Evolutionary conservation across 2,888 invertebrate genomes (phyloP), one percentile per base, ranked within the genome.

Genomic region (Sminthurinus aureus): DNA sequence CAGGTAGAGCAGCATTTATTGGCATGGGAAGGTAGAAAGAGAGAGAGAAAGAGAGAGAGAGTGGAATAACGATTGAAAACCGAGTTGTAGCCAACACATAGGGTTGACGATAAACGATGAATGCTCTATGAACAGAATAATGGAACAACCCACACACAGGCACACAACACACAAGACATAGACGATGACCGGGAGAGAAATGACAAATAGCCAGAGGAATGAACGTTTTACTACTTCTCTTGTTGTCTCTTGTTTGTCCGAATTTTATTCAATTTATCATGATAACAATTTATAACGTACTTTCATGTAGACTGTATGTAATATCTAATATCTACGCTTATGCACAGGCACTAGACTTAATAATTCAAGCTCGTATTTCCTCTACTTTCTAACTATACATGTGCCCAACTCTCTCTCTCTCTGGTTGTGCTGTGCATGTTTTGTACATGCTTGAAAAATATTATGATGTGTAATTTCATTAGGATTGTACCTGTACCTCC

Each of bases 211-310:
- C 79, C 67, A 64, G 79, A 67, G 50, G 69, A 79, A 50, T 26
- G 22, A 71, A 69, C 69, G 15, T 22, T 52, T 24, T 64, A n/a
- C 15, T 26, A 8, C 13, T 71, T 26, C 2, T 71, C 13, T 26
- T 8, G 26, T 71, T 13, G 38, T 38, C 38, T 38, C 38, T 38
- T 38, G 38, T 38, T n/a, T 78, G 58, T 24, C 77, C 77, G 58
- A 58, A 77, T 77, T 77, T 77, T 20, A 77, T 78, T 58, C 78
- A 78, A 78, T 78, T 66, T 24, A 78, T 78, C 66, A 78, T 78
- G 78, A 78, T 79, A 79, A 74, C 73, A 79, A 79, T 79, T 79
- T 71, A 64, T 66, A 82, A 76, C 26, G 52, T 76, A 50, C 69
- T 38, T 76, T n/a, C n/a, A 20, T 18, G 20, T 69, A 9, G 0